These are phyloP conservation scores for Phylloscopus trochiloides DNA, from an alignment of 2,113 vertebrate genomes.

Conservation along the genomic window DNA sequence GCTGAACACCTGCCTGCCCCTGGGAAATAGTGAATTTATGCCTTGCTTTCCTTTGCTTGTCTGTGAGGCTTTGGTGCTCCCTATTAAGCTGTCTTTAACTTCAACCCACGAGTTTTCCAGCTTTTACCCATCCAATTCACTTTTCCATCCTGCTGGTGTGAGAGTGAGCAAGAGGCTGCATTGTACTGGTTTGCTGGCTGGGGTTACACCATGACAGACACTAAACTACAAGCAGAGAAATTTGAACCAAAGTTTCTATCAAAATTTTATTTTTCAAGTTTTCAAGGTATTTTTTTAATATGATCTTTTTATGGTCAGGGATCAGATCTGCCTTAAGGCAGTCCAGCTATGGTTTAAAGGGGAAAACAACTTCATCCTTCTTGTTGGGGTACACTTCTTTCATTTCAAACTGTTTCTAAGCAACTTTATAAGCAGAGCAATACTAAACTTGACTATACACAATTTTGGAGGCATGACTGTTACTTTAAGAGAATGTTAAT, in stretches of 20 bases:
- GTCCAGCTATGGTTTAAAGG: neutral
- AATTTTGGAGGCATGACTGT: neutral
- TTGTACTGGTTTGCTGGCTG: too few species aligned
- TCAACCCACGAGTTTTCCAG: rapidly evolving
- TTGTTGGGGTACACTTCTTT: neutral
- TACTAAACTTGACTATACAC: neutral
- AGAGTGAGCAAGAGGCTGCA: neutral
- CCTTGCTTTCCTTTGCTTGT: neutral
- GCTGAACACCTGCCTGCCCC: neutral
- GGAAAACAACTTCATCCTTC: neutral
- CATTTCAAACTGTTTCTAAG: neutral
- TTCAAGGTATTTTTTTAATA: neutral
- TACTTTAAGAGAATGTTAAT: neutral
- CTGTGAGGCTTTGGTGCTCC: neutral
- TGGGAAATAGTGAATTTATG: neutral
- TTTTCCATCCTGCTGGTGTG: neutral
- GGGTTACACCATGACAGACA: neutral
- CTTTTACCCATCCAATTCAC: neutral
- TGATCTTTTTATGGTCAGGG: neutral
- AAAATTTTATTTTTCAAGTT: neutral
- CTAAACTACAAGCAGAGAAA: neutral
- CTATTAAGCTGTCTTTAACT: neutral
- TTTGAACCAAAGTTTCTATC: rapidly evolving
- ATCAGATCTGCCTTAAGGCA: neutral
- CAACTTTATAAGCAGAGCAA: neutral